phyloP scores from a whole-genome alignment of 2,888 invertebrate species.

The Hirtodrosophila confusa region DNA sequence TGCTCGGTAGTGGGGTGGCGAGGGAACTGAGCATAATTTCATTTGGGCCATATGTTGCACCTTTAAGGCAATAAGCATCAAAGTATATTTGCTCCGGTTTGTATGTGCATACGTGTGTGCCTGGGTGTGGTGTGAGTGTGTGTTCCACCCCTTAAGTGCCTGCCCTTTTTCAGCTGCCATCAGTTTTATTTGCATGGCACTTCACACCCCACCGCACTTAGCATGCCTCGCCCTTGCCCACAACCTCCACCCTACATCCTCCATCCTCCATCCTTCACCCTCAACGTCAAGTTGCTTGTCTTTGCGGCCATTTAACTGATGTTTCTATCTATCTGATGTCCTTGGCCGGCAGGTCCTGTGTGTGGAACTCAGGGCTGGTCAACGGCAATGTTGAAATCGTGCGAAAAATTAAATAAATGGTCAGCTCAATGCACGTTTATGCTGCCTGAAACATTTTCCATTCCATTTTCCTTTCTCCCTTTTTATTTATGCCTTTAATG shows the following conservation, averaged over 20 bases:
- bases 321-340: constrained; percentile 61
- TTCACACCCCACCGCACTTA: constrained; percentile 56
- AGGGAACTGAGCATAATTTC: constrained; percentile 19
- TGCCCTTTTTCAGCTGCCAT: constrained; percentile 18
- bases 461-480: constrained; percentile 24
- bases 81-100: constrained; percentile 39
- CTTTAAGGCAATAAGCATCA: constrained; percentile 34
- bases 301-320: constrained; percentile 75
- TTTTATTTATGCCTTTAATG: constrained; percentile 56
- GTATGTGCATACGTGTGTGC: constrained; percentile 21
- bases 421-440: constrained; percentile 32
- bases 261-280: neutral
- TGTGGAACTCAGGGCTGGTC: constrained; percentile 16
- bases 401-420: constrained; percentile 78
- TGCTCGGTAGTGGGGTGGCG: neutral
- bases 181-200: constrained; percentile 63
- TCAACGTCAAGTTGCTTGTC: constrained; percentile 5
- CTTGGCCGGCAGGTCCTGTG: constrained; percentile 11
- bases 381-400: constrained; percentile 70
- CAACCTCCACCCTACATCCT: neutral
- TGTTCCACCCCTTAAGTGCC: constrained; percentile 48
- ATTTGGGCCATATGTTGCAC: constrained; percentile 31
- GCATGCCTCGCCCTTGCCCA: neutral
- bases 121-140: constrained; percentile 15
- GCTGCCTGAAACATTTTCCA: constrained; percentile 25